Conservation (phyloP, 2,113 vertebrate genomes). For the Gulo gulo region DNA sequence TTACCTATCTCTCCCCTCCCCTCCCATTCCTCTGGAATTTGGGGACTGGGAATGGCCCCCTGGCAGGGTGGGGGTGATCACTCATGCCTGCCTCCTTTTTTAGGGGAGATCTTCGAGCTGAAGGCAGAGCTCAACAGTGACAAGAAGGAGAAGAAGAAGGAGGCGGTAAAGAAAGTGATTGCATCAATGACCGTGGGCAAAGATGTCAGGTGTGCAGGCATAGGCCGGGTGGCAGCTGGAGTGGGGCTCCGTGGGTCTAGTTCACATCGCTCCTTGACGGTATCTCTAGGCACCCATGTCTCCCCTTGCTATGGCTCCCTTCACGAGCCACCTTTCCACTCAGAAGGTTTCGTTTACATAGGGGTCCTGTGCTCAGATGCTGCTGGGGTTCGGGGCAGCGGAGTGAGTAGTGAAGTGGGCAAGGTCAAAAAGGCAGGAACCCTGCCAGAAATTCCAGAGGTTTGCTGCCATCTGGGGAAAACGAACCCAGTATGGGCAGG, state of each 20-base stretch:
- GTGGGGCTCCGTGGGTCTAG: too few relatives aligned
- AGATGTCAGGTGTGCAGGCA: constrained; percentile 92
- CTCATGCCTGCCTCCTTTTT: constrained; percentile 46
- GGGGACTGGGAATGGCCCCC: neutral
- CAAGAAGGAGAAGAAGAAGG: constrained; percentile 99
- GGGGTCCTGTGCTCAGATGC: neutral
- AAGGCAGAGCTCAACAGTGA: constrained; percentile 99
- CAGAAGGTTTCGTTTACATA: neutral
- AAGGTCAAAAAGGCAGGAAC: neutral
- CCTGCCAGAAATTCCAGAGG: neutral
- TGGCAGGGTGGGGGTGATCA: neutral
- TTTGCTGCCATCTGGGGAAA: neutral
- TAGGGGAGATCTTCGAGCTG: constrained; percentile 99
- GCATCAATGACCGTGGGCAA: constrained; percentile 99
- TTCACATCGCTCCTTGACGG: neutral
- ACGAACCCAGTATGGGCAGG: neutral
- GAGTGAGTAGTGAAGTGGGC: neutral
- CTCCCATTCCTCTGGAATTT: neutral
- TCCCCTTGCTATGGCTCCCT: neutral
- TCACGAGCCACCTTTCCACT: neutral
- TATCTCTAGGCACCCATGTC: neutral
- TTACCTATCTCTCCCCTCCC: neutral
- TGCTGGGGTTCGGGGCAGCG: neutral
- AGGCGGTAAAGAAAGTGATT: constrained; percentile 99
- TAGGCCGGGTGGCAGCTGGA: accelerated